Conservation (phyloP, 2,888 invertebrate species). For the Epicampocera succincta region DNA sequence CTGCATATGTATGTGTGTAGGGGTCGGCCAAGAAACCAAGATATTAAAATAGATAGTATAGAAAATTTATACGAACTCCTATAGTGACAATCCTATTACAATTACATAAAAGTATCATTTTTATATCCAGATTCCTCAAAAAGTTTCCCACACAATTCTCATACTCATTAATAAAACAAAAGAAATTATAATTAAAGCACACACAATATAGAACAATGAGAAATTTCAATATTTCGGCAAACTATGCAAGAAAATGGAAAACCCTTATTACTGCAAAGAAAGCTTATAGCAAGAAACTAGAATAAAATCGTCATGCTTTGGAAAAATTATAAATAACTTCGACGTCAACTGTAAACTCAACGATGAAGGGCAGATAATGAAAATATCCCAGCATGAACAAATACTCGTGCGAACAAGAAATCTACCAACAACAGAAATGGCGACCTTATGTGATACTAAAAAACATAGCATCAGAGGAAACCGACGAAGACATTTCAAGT, state of each 20-base stretch:
- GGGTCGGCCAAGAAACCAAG: not conserved
- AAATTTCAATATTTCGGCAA: not conserved
- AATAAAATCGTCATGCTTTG: not conserved
- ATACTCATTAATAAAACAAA: conserved; percentile 6
- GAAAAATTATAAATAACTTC: not conserved
- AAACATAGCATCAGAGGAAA: not conserved
- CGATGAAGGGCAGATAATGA: not conserved
- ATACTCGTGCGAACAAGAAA: conserved; percentile 1
- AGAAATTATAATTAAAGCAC: not conserved
- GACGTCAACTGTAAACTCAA: not conserved
- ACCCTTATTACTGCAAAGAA: conserved; percentile 23
- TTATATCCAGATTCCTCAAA: not conserved
- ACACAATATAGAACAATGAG: not conserved
- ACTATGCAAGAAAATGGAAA: conserved; percentile 8
- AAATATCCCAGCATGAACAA: not conserved
- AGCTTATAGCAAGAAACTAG: conserved; percentile 10
- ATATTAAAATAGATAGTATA: conserved; percentile 1
- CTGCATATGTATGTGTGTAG: no score
- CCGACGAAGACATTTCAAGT: conserved; percentile 28
- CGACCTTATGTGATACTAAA: not conserved
- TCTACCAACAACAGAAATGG: conserved; percentile 5
- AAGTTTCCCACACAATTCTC: not conserved
- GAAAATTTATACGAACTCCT: not conserved
- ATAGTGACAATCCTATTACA: not conserved
- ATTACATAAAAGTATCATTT: not conserved